These are phyloP conservation scores for Hartigia nigra DNA, from an alignment of 2,888 invertebrate genomes.

Conservation along the genomic window DNA sequence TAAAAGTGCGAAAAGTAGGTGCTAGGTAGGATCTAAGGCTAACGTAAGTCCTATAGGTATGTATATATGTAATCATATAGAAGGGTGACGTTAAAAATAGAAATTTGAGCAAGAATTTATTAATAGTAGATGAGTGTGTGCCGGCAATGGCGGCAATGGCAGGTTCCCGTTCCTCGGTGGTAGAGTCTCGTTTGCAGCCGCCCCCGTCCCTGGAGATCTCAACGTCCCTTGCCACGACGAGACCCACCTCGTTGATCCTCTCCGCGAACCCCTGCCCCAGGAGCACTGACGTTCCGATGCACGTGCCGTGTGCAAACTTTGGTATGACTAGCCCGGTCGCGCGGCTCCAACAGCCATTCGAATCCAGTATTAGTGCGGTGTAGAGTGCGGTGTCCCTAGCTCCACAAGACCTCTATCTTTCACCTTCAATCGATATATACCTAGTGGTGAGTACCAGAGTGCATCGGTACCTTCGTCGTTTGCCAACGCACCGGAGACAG, in stretches of 20 bases:
- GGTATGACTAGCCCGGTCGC: conserved; percentile 64
- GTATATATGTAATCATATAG: not conserved
- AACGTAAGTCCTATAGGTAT: not conserved
- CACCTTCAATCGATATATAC: conserved; percentile 39
- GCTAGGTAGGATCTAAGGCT: not conserved
- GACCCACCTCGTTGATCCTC: conserved; percentile 9
- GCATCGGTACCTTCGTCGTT: conserved; percentile 3
- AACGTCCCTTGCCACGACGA: conserved; percentile 16
- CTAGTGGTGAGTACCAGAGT: conserved; percentile 41
- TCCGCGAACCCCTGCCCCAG: conserved; percentile 13
- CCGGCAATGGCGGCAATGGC: conserved; percentile 28
- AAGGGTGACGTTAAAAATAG: conserved; percentile 62
- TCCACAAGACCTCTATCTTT: conserved; percentile 30
- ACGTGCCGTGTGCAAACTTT: conserved; percentile 66
- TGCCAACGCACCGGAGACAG: not conserved
- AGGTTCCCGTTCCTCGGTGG: conserved; percentile 5
- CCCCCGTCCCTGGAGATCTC: conserved; percentile 5
- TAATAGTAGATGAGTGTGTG: conserved; percentile 67
- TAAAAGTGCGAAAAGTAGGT: not conserved
- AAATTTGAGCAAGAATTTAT: conserved; percentile 68
- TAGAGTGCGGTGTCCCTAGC: conserved; percentile 53
- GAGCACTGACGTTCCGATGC: conserved; percentile 54
- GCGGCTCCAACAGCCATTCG: conserved; percentile 63
- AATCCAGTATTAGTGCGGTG: conserved; percentile 67
- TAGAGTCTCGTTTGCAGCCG: conserved; percentile 22